Base-by-base conservation (phyloP, 2,888 invertebrate genomes). In the Drosophila quinaria region DNA sequence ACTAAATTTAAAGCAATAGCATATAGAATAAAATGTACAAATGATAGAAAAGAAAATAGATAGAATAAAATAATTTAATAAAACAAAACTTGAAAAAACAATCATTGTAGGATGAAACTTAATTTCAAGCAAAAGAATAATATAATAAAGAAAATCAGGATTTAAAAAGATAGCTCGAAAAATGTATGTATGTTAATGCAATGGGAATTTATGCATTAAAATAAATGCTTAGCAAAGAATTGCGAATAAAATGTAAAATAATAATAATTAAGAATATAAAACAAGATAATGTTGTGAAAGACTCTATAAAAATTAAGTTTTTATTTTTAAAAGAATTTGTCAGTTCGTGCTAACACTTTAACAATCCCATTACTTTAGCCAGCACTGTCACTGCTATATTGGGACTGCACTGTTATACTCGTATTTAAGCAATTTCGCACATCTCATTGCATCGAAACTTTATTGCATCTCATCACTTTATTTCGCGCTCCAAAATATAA, bases 401-500 rank as follows among this genome's bases (percentile, higher is more conserved):
- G 22, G n/a, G 42, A 44, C 44, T 22, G 11, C 42, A 44, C 44
- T 44, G 55, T 33, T 31, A 1, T 15, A 29, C 15, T 39, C 25
- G 13, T 13, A 29, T 8, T 54, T 3, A 41, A 33, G 31, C 29
- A 15, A 31, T 54, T 19, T 55, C 33, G 42, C 33, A 42, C 19
- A 19, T 59, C 15, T 47, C 69, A n/a, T 47, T 41, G 50, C 39
- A 68, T 37, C 42, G 19, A 37, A 78, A 44, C 54, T 29, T 47
- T 49, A 25, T 71, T 55, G 41, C 10, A n/a, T 52, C 49, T 69
- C 65, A 62, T 64, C 65, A 60, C 13, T 49, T 68, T 11, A 46
- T 51, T 46, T 56, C 42, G 39, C 44, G 19, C 46, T 39, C 22
- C 64, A 60, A 70, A 73, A 76, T 52, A 50, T 41, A 68, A 66